Percentiles rank a stretch among this genome's conserved stretches.
Evolutionary conservation across 2,888 invertebrate genomes (phyloP).

Genomic region (Parnassius glacialis): DNA sequence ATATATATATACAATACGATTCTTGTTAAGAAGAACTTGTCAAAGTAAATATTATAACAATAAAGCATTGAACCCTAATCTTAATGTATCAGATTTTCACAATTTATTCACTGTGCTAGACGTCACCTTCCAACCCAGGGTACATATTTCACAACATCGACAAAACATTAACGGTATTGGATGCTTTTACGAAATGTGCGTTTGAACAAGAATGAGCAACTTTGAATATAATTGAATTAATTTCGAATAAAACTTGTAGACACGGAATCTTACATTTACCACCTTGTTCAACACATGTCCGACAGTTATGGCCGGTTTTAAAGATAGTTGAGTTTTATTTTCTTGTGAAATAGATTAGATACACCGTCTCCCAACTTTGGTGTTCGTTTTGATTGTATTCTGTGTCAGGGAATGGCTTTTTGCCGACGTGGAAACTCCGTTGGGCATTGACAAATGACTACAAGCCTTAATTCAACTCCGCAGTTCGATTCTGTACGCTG

Average conservation of each 20-base stretch:
- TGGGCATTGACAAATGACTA: constrained; percentile 30
- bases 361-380: constrained; percentile 29
- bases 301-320: constrained; percentile 24
- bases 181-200: constrained; percentile 18
- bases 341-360: constrained; percentile 27
- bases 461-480: constrained; percentile 17
- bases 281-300: constrained; percentile 25
- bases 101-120: constrained; percentile 22
- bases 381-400: constrained; percentile 27
- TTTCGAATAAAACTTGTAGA: constrained; percentile 28
- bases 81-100: constrained; percentile 2
- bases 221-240: constrained; percentile 28
- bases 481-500: constrained; percentile 8
- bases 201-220: constrained; percentile 21
- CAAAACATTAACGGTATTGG: constrained; percentile 23
- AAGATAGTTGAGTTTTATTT: constrained; percentile 23
- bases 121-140: constrained; percentile 17
- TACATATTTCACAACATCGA: constrained; percentile 19
- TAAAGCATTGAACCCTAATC: constrained; percentile 12
- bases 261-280: constrained; percentile 25
- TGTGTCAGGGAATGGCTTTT: constrained; percentile 26
- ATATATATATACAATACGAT: no score
- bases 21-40: no score
- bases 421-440: constrained; percentile 26
- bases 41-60: neutral